Percentiles rank a stretch among this genome's conserved stretches.
phyloP scores from a whole-genome alignment of 2,888 invertebrate genomes.

The Matsumyia berberina region DNA sequence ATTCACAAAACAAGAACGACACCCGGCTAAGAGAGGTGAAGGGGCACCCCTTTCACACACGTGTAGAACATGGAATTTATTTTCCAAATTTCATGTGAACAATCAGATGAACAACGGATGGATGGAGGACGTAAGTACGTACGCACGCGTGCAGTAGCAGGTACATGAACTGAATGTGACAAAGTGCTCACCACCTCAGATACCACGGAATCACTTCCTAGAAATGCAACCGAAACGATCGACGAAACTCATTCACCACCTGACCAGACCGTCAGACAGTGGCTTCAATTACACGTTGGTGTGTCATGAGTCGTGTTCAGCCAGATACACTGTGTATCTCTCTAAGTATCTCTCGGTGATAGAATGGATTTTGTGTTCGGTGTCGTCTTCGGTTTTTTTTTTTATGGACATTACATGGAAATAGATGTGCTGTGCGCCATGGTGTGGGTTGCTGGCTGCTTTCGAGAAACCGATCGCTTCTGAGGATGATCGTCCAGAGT shows the following conservation, averaged over 20 bases:
- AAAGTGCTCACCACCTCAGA: slow-evolving; percentile 46
- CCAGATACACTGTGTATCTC: slow-evolving; percentile 28
- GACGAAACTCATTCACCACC: slow-evolving; percentile 46
- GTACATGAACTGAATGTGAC: slow-evolving; percentile 73
- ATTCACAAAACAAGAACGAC: slow-evolving; percentile 42
- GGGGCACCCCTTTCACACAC: slow-evolving; percentile 40
- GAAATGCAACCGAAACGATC: slow-evolving; percentile 58
- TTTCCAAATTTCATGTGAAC: slow-evolving; percentile 46
- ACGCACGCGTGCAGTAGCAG: slow-evolving; percentile 70
- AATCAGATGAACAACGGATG: neutral
- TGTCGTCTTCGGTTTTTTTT: slow-evolving; percentile 32
- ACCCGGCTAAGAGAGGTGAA: neutral
- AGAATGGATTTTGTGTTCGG: slow-evolving; percentile 27
- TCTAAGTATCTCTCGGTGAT: slow-evolving; percentile 16
- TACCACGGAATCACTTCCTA: slow-evolving; percentile 66
- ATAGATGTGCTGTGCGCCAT: slow-evolving; percentile 57
- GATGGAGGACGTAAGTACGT: slow-evolving; percentile 10
- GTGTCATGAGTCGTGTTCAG: slow-evolving; percentile 16
- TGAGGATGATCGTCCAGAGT: slow-evolving; percentile 43
- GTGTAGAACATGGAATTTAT: slow-evolving; percentile 39
- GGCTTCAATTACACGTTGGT: slow-evolving; percentile 47
- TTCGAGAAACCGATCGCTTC: slow-evolving; percentile 61
- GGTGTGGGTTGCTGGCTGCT: slow-evolving; percentile 35
- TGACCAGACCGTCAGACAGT: slow-evolving; percentile 12
- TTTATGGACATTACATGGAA: slow-evolving; percentile 68